A percentile compares a stretch with the other conserved stretches of the same genome.
Conservation (phyloP, 1,140 invertebrate species). For the Heliconius hermathena region DNA sequence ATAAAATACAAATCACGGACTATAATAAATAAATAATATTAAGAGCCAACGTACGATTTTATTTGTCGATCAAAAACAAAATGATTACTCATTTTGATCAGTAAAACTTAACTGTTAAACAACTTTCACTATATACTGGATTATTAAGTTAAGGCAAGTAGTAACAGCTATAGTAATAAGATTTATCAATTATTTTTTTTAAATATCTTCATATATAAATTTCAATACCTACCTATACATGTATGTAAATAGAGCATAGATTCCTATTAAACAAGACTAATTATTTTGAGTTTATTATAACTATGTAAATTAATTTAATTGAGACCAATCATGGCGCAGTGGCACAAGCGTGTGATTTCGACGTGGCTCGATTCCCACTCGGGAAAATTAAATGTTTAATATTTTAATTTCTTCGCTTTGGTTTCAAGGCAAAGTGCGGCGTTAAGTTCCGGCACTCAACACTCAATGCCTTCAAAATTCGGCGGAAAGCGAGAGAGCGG, state of each 20-base stretch:
- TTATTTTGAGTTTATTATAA: too few species aligned
- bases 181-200: neutral
- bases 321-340: too few species aligned
- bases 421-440: too few species aligned
- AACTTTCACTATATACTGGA: neutral
- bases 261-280: neutral
- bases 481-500: too few species aligned
- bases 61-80: too few species aligned
- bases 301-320: too few species aligned
- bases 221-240: neutral
- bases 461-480: too few species aligned
- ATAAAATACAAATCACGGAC: neutral
- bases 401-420: too few species aligned
- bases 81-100: constrained; percentile 10
- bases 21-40: neutral
- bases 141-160: neutral
- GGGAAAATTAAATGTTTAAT: too few species aligned
- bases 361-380: too few species aligned
- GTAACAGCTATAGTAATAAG: neutral
- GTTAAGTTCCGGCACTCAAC: too few species aligned
- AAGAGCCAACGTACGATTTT: neutral
- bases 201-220: neutral
- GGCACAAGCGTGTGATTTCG: too few species aligned
- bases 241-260: neutral
- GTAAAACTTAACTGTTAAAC: constrained; percentile 7